phyloP scores from a whole-genome alignment of 2,888 invertebrate species.

The Malthinus flaveolus region DNA sequence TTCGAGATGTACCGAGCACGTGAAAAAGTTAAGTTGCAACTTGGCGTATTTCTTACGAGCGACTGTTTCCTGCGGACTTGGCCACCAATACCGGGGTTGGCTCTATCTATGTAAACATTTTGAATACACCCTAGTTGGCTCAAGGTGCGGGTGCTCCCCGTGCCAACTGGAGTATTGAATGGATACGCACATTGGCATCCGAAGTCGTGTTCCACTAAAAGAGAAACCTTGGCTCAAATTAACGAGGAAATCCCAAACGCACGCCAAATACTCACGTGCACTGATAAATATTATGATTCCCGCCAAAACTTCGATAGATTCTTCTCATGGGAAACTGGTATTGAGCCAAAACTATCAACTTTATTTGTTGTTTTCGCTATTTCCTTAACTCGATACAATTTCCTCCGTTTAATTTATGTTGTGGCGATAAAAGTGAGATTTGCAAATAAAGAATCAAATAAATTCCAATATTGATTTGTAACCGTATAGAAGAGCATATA shows the following conservation, averaged over 20 bases:
- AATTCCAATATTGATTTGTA: too few relatives aligned
- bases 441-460: too few relatives aligned
- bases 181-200: conserved; percentile 44
- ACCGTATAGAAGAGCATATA: too few relatives aligned
- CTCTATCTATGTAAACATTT: conserved; percentile 36
- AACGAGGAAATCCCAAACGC: conserved; percentile 43
- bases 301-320: conserved; percentile 36
- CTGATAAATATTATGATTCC: conserved; percentile 42
- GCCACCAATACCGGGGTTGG: conserved; percentile 35
- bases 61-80: conserved; percentile 22
- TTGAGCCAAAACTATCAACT: conserved; percentile 26
- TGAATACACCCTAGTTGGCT: conserved; percentile 47
- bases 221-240: conserved; percentile 44
- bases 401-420: conserved; percentile 4
- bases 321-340: conserved; percentile 31
- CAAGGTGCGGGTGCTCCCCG: conserved; percentile 40
- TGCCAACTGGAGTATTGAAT: conserved; percentile 51
- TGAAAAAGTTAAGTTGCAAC: conserved; percentile 5
- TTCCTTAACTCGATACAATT: conserved; percentile 7
- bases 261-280: conserved; percentile 45
- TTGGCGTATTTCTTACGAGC: conserved; percentile 17
- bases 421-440: not conserved
- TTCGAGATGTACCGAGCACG: conserved; percentile 1
- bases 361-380: conserved; percentile 21
- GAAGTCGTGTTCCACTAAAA: conserved; percentile 39